These are phyloP conservation scores for Meloidogyne hapla DNA, from an alignment of 1,140 invertebrate species.

Conservation along the genomic window DNA sequence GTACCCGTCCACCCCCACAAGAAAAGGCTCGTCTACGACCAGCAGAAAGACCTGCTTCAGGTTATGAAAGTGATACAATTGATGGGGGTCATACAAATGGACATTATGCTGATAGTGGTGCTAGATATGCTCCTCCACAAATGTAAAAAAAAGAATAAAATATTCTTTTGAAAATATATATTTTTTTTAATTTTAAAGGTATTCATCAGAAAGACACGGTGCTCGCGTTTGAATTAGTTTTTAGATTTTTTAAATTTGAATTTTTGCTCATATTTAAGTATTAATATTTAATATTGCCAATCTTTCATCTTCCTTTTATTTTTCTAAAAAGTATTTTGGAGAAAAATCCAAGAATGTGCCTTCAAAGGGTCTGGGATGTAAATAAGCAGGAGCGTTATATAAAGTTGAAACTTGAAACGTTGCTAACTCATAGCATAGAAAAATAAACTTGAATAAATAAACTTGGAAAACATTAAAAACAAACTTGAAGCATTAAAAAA, in stretches of 20 bases:
- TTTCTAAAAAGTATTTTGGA: too few species aligned
- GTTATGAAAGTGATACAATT: background rate
- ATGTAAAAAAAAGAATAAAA: conserved; percentile 19
- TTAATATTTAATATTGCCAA: background rate
- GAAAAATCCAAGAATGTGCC: too few species aligned
- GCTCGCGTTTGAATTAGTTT: conserved; percentile 11
- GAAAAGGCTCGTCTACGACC: conserved; percentile 45
- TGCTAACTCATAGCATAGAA: background rate
- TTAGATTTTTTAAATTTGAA: background rate
- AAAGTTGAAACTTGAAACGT: background rate
- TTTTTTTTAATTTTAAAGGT: conserved; percentile 15
- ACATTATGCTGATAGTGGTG: conserved; percentile 28
- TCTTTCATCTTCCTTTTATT: background rate
- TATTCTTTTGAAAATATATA: conserved; percentile 4
- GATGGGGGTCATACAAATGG: conserved; percentile 4
- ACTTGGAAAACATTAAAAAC: too few species aligned
- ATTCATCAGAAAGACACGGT: conserved; percentile 29
- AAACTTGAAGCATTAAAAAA: too few species aligned
- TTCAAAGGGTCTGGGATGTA: too few species aligned
- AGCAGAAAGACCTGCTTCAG: background rate
- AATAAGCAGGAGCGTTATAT: too few species aligned
- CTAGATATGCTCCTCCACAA: conserved; percentile 36
- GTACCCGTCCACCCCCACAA: conserved; percentile 50
- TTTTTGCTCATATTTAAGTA: conserved; percentile 2
- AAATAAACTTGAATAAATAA: background rate